These are phyloP conservation scores for Scolopax mira DNA, from an alignment of 2,113 vertebrate species.

Conservation along the genomic window DNA sequence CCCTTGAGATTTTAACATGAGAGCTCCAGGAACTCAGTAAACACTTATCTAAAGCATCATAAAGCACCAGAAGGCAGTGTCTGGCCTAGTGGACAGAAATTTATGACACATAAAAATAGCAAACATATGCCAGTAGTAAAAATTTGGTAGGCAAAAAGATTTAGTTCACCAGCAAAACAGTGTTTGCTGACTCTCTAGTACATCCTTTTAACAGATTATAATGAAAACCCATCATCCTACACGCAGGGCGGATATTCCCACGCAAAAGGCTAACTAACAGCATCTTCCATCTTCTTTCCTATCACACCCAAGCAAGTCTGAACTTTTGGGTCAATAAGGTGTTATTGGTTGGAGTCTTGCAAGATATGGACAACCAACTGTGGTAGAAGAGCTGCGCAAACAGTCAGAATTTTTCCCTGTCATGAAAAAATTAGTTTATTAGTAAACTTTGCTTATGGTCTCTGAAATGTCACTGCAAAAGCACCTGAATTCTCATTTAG, in stretches of 20 bases:
- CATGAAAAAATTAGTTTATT: background rate
- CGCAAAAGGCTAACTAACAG: rapidly evolving
- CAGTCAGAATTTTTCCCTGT: background rate
- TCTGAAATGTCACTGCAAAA: background rate
- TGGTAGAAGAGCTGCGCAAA: background rate
- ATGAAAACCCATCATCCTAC: background rate
- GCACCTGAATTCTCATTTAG: background rate
- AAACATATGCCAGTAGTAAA: background rate
- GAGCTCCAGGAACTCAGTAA: background rate
- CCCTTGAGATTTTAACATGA: background rate
- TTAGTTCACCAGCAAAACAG: background rate
- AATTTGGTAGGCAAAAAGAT: background rate
- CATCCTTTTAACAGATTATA: background rate
- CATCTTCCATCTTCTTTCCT: background rate
- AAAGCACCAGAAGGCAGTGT: background rate
- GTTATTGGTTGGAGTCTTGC: background rate
- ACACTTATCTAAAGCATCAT: background rate
- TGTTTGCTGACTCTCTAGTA: background rate
- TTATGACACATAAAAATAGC: background rate
- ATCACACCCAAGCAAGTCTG: background rate
- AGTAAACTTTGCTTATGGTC: background rate
- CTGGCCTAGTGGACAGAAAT: background rate
- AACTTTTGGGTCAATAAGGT: background rate
- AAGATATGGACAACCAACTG: background rate
- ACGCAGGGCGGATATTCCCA: background rate